Evolutionary conservation across 1,140 invertebrate species (phyloP).

Genomic region (Aethina tumida): DNA sequence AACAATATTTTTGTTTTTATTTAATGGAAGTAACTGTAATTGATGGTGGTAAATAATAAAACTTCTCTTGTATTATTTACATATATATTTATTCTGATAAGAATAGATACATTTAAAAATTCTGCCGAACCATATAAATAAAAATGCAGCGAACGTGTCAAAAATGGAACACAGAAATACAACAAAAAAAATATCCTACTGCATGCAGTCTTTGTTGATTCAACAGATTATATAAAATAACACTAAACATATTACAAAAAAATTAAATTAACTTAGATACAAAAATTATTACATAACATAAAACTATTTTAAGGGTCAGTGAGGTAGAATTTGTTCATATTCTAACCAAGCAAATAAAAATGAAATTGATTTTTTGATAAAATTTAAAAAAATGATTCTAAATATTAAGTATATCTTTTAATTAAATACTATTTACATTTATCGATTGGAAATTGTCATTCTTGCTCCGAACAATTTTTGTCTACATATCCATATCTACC

Average conservation of each 20-base stretch:
- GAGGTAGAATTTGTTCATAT: constrained; percentile 26
- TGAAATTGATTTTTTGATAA: constrained; percentile 12
- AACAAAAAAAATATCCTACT: constrained; percentile 18
- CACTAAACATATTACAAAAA: constrained; percentile 11
- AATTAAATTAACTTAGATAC: constrained; percentile 15
- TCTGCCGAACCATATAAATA: constrained; percentile 21
- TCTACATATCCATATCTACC: constrained; percentile 16
- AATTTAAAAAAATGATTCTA: constrained; percentile 14
- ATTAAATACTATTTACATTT: constrained; percentile 20
- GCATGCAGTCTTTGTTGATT: constrained; percentile 25
- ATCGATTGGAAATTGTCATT: constrained; percentile 24
- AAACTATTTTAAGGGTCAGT: constrained; percentile 18
- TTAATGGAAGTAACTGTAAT: not conserved
- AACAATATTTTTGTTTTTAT: too few relatives aligned
- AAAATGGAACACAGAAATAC: constrained; percentile 17
- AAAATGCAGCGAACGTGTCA: constrained; percentile 13
- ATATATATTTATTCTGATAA: constrained; percentile 25
- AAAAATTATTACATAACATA: constrained; percentile 17
- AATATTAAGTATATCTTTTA: constrained; percentile 17
- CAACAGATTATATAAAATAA: constrained; percentile 20
- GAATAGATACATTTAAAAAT: constrained; percentile 23
- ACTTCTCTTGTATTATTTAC: constrained; percentile 19
- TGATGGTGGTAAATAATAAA: not conserved
- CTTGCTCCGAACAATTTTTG: constrained; percentile 15
- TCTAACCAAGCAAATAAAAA: constrained; percentile 16